Evolutionary conservation across 2,113 vertebrate genomes (phyloP).

Genomic region (Zosterops pallidus): DNA sequence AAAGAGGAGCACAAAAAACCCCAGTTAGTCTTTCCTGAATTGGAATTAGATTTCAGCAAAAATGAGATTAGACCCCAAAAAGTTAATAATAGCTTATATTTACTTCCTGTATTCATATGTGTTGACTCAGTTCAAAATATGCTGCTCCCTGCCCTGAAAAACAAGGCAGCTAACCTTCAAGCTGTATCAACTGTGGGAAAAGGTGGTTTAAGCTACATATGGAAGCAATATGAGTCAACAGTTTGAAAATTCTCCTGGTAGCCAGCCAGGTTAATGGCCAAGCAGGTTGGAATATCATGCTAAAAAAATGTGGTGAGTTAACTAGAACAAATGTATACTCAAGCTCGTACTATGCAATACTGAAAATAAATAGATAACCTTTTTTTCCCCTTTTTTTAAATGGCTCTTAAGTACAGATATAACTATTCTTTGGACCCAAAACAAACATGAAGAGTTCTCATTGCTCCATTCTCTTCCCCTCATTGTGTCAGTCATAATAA

Average conservation of each 20-base stretch:
- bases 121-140: constrained; percentile 56
- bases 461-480: background rate
- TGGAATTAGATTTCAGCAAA: background rate
- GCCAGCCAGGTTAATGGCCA: constrained; percentile 58
- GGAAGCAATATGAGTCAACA: constrained; percentile 62
- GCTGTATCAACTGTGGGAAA: constrained; percentile 51
- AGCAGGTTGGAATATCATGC: constrained; percentile 36
- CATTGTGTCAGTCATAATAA: background rate
- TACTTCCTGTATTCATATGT: background rate
- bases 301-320: constrained; percentile 51
- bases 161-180: constrained; percentile 22
- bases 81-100: background rate
- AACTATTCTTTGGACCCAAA: background rate
- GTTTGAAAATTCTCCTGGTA: constrained; percentile 59
- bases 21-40: background rate
- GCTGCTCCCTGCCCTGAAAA: constrained; percentile 36
- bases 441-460: background rate
- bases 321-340: constrained; percentile 1
- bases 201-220: constrained; percentile 45
- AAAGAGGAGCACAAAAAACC: background rate
- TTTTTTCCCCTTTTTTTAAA: background rate
- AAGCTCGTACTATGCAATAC: background rate
- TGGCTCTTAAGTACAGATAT: background rate
- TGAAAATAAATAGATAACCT: background rate
- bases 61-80: background rate